These are phyloP conservation scores for Stenchaetothrips biformis DNA, from an alignment of 2,888 invertebrate genomes.

Conservation along the genomic window DNA sequence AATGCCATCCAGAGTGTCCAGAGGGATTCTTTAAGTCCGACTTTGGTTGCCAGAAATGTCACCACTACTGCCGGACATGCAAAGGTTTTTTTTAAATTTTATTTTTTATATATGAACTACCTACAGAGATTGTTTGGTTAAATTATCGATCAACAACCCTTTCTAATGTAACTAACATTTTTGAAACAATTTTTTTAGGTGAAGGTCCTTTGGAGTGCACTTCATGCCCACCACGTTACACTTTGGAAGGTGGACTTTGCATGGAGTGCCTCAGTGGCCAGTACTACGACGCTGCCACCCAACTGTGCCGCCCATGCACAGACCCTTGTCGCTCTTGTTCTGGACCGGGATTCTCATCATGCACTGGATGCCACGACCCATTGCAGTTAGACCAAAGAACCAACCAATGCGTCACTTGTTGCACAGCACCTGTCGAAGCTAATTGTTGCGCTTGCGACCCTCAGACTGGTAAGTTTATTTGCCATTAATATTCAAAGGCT, in stretches of 20 bases:
- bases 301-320: conserved; percentile 63
- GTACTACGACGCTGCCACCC: conserved; percentile 64
- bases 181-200: conserved; percentile 46
- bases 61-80: conserved; percentile 82
- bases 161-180: conserved; percentile 20
- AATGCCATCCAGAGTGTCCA: conserved; percentile 80
- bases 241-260: conserved; percentile 68
- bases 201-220: conserved; percentile 70
- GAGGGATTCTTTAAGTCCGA: conserved; percentile 79
- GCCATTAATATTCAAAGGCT: neutral
- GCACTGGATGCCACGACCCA: conserved; percentile 61
- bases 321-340: conserved; percentile 62
- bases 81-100: conserved; percentile 57
- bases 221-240: conserved; percentile 65
- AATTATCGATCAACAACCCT: too few species aligned
- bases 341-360: conserved; percentile 65
- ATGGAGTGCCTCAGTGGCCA: conserved; percentile 71
- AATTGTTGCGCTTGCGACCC: conserved; percentile 66
- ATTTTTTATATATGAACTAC: conserved; percentile 8
- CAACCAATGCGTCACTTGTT: conserved; percentile 72
- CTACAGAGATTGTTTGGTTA: neutral
- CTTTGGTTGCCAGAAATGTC: conserved; percentile 81
- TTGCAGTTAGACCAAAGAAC: conserved; percentile 64
- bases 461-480: conserved; percentile 54
- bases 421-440: conserved; percentile 52